Base-by-base conservation (phyloP, 2,113 vertebrate genomes). In the Orthonyx spaldingii region DNA sequence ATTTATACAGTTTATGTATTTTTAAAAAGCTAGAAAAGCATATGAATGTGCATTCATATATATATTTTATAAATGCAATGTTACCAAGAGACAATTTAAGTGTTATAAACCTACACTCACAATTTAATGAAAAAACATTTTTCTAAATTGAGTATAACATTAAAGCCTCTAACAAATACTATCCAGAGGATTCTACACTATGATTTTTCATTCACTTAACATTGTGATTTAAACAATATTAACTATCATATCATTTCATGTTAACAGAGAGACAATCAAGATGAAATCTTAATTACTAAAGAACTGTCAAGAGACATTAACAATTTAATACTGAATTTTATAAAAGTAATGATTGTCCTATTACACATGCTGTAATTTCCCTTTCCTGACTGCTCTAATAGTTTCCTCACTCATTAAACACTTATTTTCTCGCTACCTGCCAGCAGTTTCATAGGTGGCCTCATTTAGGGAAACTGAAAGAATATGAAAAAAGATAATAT, bases 181-280 rank as follows among this genome's bases (percentile, higher is more conserved):
- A 84, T 47, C 52, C 50, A 90, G 55, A 89, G 57, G 56, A 80
- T 90, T 87, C 70, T 41, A 89, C 28, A 17, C 35, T 79, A 50
- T 69, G 84, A 82, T 87, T 92, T 92, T 91, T 91, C 84, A 68
- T 94, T 97, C 89, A 82, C 35, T 94, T 94, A 95, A 86, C 91
- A 84, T 66, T 91, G 85, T 93, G 84, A 93, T 95, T 97, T 94
- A 82, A 94, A 84, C 92, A 87, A 89, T 87, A 94, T 94, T 92
- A 95, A 77, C 81, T 47, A 93, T 90, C 84, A 64, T 94, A 94
- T 90, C 56, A 92, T 87, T 94, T 90, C 68, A 74, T 30, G 47
- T 74, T 90, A 95, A 71, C 79, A 90, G 92, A 89, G 90, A 94
- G 91, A 95, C 89, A 93, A 94, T 90, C 63, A 78, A 95, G 94